These are phyloP conservation scores for Ennomos fuscantarius DNA, from an alignment of 2,888 invertebrate species.

Conservation along the genomic window DNA sequence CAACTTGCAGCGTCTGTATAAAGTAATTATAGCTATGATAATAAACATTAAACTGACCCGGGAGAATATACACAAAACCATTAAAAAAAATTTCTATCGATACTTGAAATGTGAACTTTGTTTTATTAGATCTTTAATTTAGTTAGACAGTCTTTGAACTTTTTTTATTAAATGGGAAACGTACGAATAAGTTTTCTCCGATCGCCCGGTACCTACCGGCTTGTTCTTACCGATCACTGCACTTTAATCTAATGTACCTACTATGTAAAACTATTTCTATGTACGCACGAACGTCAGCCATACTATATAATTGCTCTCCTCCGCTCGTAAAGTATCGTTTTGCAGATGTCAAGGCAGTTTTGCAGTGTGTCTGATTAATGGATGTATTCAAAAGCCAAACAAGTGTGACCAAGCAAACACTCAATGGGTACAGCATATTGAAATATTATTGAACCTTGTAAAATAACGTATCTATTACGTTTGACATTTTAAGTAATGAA, in stretches of 20 bases:
- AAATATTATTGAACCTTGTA: conserved; percentile 22
- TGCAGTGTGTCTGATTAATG: conserved; percentile 31
- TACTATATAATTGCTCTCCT: conserved; percentile 25
- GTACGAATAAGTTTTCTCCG: too few species aligned
- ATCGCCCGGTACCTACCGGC: too few species aligned
- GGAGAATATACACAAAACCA: too few species aligned
- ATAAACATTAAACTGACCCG: too few species aligned
- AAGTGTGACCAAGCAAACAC: conserved; percentile 28
- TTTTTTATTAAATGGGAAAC: too few species aligned
- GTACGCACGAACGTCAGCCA: conserved; percentile 9
- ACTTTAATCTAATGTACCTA: too few species aligned
- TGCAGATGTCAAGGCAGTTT: conserved; percentile 36
- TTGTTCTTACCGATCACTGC: too few species aligned
- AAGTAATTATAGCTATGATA: too few species aligned
- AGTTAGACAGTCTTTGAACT: too few species aligned
- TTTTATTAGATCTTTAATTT: too few species aligned
- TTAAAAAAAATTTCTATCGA: too few species aligned
- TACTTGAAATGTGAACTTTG: too few species aligned
- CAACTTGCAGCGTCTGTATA: not conserved
- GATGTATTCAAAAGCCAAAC: conserved; percentile 26
- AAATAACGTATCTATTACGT: conserved; percentile 19
- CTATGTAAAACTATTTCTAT: not conserved
- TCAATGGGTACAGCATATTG: conserved; percentile 17
- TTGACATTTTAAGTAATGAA: conserved; percentile 28
- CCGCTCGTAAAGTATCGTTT: conserved; percentile 30